Evolutionary conservation across 1,140 invertebrate genomes (phyloP).

Genomic region (Sipha flava): DNA sequence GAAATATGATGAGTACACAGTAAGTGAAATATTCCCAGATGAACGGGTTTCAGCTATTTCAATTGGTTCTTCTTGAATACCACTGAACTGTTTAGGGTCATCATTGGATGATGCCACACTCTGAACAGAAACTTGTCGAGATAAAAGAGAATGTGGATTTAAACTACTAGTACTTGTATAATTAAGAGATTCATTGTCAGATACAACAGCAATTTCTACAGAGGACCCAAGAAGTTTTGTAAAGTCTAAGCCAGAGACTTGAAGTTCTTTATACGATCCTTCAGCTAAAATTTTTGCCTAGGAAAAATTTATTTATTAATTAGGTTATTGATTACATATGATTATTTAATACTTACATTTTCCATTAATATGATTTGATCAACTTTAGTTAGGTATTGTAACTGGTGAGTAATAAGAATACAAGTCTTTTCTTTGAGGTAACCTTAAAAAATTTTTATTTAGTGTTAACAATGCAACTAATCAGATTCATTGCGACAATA

Average conservation of each 20-base stretch:
- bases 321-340: no score
- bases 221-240: conserved; percentile 45
- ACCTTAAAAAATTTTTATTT: conserved; percentile 39
- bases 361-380: conserved; percentile 72
- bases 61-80: conserved; percentile 19
- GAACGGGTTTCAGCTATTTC: conserved; percentile 36
- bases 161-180: conserved; percentile 1
- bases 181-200: conserved; percentile 39
- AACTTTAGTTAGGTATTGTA: conserved; percentile 66
- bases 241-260: conserved; percentile 49
- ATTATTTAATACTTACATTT: conserved; percentile 48
- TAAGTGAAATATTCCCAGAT: conserved; percentile 42
- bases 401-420: conserved; percentile 74
- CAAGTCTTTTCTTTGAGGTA: conserved; percentile 55
- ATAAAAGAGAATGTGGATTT: neutral
- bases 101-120: conserved; percentile 37
- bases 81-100: neutral
- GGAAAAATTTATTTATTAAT: conserved; percentile 32
- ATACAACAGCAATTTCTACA: conserved; percentile 43
- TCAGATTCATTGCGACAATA: no score
- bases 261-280: conserved; percentile 51
- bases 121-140: conserved; percentile 35
- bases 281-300: conserved; percentile 51
- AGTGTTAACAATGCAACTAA: no score
- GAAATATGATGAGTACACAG: conserved; percentile 62